Evolutionary conservation across 1,140 invertebrate species (phyloP).

Genomic region (Bombus consobrinus): DNA sequence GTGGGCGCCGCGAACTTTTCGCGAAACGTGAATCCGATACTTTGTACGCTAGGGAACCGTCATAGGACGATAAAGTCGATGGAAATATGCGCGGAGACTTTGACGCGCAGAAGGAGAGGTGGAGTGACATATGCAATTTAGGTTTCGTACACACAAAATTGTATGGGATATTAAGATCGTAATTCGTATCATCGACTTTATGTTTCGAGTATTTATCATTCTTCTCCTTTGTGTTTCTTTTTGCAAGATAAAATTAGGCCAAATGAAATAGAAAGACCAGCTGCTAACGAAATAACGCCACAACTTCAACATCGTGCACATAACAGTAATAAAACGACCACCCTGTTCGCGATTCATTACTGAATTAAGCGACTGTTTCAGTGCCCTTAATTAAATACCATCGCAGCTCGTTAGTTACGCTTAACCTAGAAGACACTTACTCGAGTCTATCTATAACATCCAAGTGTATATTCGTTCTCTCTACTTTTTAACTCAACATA

Average conservation of each 20-base stretch:
- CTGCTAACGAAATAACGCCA: neutral
- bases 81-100: neutral
- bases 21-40: neutral
- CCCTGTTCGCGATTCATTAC: neutral
- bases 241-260: neutral
- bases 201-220: too few species aligned
- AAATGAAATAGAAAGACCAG: neutral
- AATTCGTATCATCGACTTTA: neutral
- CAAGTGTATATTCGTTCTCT: neutral
- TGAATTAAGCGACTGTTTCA: neutral
- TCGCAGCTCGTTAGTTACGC: neutral
- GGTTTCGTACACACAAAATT: neutral
- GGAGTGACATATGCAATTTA: neutral
- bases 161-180: slow-evolving; percentile 10
- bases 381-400: neutral
- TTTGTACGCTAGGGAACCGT: neutral
- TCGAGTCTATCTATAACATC: neutral
- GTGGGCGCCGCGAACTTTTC: slow-evolving; percentile 10
- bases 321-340: neutral
- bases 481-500: too few species aligned
- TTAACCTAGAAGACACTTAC: neutral
- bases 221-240: too few species aligned
- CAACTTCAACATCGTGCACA: neutral
- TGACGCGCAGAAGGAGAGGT: neutral
- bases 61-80: neutral